A percentile compares a stretch with the other conserved stretches of the same genome.
These are phyloP conservation scores for Phymorhynchus buccinoides DNA, from an alignment of 1,140 invertebrate species.

Conservation along the genomic window DNA sequence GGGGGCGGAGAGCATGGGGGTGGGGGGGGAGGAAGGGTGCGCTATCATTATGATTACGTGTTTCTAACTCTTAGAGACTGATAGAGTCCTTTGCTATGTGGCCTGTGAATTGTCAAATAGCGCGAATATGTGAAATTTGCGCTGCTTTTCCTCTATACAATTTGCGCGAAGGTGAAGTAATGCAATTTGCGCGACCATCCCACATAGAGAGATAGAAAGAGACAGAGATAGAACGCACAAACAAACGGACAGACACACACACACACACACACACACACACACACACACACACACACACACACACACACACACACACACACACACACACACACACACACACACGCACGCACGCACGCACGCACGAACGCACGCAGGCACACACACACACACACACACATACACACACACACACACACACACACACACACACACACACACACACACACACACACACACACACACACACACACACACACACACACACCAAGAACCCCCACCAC, in stretches of 20 bases:
- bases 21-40: too few species aligned
- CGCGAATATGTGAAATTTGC: too few species aligned
- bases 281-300: background rate
- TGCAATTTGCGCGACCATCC: too few species aligned
- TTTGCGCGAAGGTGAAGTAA: too few species aligned
- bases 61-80: too few species aligned
- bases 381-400: conserved; percentile 26
- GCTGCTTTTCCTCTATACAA: too few species aligned
- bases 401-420: background rate
- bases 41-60: too few species aligned
- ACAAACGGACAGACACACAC: too few species aligned
- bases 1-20: too few species aligned
- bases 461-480: background rate
- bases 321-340: conserved; percentile 12
- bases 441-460: conserved; percentile 36
- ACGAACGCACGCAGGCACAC: conserved; percentile 13
- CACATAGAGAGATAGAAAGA: background rate
- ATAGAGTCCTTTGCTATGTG: too few species aligned
- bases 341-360: background rate
- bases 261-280: background rate
- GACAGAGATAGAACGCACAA: background rate
- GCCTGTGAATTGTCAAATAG: too few species aligned
- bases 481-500: too few species aligned
- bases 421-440: background rate
- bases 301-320: background rate